Base-by-base conservation (phyloP, 2,113 vertebrate genomes). In the Brachyhypopomus occidentalis region DNA sequence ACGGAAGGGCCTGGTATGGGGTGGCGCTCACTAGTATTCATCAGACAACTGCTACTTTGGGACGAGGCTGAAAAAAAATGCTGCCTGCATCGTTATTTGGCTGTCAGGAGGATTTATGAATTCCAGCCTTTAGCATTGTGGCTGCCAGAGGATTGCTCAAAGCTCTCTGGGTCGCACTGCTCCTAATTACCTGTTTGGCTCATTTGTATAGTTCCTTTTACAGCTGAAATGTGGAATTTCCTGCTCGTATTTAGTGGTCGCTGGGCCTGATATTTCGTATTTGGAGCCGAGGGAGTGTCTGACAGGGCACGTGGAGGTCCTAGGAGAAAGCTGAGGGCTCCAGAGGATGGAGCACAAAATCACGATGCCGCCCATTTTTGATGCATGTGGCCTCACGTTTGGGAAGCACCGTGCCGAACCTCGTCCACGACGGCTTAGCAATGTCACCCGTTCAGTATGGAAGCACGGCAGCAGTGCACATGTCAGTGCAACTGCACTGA, bases 61-160 rank as follows among this genome's bases (percentile, higher is more conserved):
- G 81, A 80, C 27, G 36, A 71, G 63, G 60, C 48, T 72, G 52
- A 70, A 60, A 85, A 69, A 70, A 79, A 79, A 59, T 76, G 59
- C 64, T 4, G 25, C 48, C 52, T 67, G 19, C 45, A 52, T 67
- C 20, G 38, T 71, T 82, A 79, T 82, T 79, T 72, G 52, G 72
- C 62, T 82, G 80, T 79, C 72, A 27, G 77, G 70, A 52, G 23
- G 72, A 85, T 82, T 82, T 76, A 79, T 82, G 60, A 52, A 48
- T 78, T 36, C n/a, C 22, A 20, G 81, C 69, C 30, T 27, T 81
- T 23, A 70, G n/a, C n/a, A 75, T 45, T 22, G 19, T 27, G 67
- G 63, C 23, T 63, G 36, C 25, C 75, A 69, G 34, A 67, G 62
- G 81, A 78, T 70, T 70, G 20, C 66, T 70, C 63, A 66, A 38